A percentile compares a stretch with the other conserved stretches of the same genome.
phyloP scores from a whole-genome alignment of 2,888 invertebrate species.

The Dryomyza anilis region DNA sequence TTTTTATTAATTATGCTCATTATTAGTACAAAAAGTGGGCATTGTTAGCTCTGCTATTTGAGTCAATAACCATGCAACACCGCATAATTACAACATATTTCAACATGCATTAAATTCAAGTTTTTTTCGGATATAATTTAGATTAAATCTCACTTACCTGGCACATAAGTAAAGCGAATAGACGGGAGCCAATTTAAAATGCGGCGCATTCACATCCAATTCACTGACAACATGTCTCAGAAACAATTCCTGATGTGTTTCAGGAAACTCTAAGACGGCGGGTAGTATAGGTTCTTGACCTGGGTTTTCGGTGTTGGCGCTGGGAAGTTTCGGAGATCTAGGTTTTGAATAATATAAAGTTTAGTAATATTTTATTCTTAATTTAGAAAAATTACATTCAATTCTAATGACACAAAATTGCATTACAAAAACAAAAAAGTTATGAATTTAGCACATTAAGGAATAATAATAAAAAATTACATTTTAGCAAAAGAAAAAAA shows the following conservation, averaged over 20 bases:
- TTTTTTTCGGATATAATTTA: too few relatives aligned
- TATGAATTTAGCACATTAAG: too few relatives aligned
- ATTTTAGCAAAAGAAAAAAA: background rate
- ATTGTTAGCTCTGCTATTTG: background rate
- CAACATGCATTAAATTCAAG: background rate
- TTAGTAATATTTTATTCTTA: too few relatives aligned
- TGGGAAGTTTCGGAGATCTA: slow-evolving; percentile 55
- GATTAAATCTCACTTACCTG: slow-evolving; percentile 63
- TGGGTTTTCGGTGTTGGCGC: slow-evolving; percentile 60
- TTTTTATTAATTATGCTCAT: too few relatives aligned
- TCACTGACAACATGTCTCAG: slow-evolving; percentile 86
- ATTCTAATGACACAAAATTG: too few relatives aligned
- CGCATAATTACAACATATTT: background rate
- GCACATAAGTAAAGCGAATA: slow-evolving; percentile 96
- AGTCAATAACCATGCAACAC: slow-evolving; percentile 16
- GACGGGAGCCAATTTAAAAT: slow-evolving; percentile 95
- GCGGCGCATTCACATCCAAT: slow-evolving; percentile 84
- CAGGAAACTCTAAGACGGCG: slow-evolving; percentile 92
- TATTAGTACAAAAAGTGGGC: too few relatives aligned
- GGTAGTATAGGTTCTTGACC: slow-evolving; percentile 91
- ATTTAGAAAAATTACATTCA: too few relatives aligned
- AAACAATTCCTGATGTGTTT: slow-evolving; percentile 92
- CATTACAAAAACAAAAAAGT: too few relatives aligned
- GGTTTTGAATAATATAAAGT: too few relatives aligned
- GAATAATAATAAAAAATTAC: background rate